phyloP scores from a whole-genome alignment of 2,797 vertebrate genomes.

The Chelmon rostratus region DNA sequence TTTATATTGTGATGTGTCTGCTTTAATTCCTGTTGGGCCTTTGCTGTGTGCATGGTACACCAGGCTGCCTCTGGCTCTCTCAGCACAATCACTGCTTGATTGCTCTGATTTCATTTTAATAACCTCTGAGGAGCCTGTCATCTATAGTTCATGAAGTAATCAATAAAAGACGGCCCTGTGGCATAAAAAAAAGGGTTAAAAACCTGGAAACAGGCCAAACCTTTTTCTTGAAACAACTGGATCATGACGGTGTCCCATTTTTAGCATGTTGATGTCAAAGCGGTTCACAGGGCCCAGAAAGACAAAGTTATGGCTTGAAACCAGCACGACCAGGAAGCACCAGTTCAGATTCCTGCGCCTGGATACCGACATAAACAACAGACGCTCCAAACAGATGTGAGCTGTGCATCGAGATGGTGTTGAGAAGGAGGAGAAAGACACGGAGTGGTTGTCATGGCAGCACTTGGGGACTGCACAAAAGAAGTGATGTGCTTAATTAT shows the following conservation, averaged over 20 bases:
- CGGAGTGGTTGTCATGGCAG: slow-evolving; percentile 56
- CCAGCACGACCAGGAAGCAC: neutral
- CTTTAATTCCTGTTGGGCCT: neutral
- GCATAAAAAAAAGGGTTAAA: neutral
- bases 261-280: neutral
- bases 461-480: slow-evolving; percentile 28
- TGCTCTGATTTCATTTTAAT: slow-evolving; percentile 36
- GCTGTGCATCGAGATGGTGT: neutral
- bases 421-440: neutral
- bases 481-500: slow-evolving; percentile 14
- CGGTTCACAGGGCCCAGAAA: neutral
- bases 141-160: neutral
- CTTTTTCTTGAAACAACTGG: neutral
- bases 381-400: neutral
- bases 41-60: neutral
- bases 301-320: neutral
- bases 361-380: neutral
- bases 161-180: neutral
- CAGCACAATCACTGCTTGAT: slow-evolving; percentile 37
- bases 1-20: neutral
- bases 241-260: slow-evolving; percentile 1
- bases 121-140: slow-evolving; percentile 13
- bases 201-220: neutral
- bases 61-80: slow-evolving; percentile 4
- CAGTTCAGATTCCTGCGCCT: neutral